A percentile compares a stretch with the other conserved stretches of the same genome.
phyloP scores from a whole-genome alignment of 2,888 invertebrate genomes.

The Pteria penguin region DNA sequence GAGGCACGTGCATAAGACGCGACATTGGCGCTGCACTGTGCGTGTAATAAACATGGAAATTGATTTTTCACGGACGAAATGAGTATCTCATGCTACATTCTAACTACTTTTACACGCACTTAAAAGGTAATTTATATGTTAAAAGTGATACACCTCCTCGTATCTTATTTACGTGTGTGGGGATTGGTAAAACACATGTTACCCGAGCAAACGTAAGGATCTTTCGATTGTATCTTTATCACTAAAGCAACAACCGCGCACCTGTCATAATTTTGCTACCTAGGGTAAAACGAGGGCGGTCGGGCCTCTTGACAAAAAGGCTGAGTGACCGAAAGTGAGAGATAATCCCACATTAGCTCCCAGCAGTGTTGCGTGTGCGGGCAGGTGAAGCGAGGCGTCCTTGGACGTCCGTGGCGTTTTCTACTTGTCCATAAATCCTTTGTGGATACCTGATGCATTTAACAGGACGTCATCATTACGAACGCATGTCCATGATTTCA shows the following conservation, averaged over 20 bases:
- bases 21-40: background rate
- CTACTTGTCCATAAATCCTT: background rate
- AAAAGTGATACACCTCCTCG: background rate
- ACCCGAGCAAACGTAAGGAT: conserved; percentile 1
- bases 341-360: conserved; percentile 3
- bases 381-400: background rate
- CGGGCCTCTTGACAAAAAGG: background rate
- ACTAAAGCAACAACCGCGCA: conserved; percentile 15
- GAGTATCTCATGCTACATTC: background rate
- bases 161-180: background rate
- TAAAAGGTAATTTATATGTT: background rate
- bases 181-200: conserved; percentile 23
- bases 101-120: background rate
- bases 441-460: conserved; percentile 5
- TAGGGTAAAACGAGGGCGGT: background rate
- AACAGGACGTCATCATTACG: conserved; percentile 14
- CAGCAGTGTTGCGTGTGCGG: background rate
- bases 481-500: conserved; percentile 18
- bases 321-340: conserved; percentile 14
- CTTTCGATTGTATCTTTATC: conserved; percentile 22
- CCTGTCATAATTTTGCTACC: conserved; percentile 24
- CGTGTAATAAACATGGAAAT: background rate
- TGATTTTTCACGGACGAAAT: background rate
- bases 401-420: background rate
- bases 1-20: conserved; percentile 9